phyloP scores from a whole-genome alignment of 2,888 invertebrate species.

The Amphiduros pacificus region DNA sequence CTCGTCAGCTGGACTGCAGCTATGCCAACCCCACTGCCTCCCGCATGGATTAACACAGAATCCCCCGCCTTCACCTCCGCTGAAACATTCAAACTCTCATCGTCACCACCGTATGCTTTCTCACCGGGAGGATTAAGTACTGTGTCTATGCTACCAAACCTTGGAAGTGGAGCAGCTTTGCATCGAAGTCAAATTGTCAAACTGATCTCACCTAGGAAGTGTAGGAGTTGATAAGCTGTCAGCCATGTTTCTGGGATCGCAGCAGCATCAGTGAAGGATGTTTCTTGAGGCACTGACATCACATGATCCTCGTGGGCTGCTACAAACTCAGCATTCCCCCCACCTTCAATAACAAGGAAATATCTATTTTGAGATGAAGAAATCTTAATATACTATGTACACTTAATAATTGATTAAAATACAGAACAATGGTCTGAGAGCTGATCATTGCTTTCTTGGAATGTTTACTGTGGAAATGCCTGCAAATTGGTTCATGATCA shows the following conservation, averaged over 20 bases:
- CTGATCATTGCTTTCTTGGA: too few relatives aligned
- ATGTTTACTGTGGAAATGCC: too few relatives aligned
- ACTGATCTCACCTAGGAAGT: slow-evolving; percentile 42
- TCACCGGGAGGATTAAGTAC: too few relatives aligned
- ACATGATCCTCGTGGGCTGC: slow-evolving; percentile 47
- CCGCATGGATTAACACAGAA: slow-evolving; percentile 58
- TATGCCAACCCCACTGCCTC: slow-evolving; percentile 60
- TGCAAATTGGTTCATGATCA: too few relatives aligned
- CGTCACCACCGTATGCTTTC: too few relatives aligned
- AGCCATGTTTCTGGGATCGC: slow-evolving; percentile 60
- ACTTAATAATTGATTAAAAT: too few relatives aligned
- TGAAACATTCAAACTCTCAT: slow-evolving; percentile 25
- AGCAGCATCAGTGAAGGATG: slow-evolving; percentile 51
- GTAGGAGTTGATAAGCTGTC: slow-evolving; percentile 58
- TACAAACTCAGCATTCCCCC: slow-evolving; percentile 60
- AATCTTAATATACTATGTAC: too few relatives aligned
- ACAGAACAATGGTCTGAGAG: too few relatives aligned
- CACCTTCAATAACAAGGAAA: slow-evolving; percentile 39
- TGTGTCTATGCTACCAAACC: too few relatives aligned
- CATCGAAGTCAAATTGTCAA: too few relatives aligned
- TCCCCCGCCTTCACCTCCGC: slow-evolving; percentile 49
- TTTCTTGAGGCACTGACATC: slow-evolving; percentile 43
- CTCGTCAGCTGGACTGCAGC: slow-evolving; percentile 56
- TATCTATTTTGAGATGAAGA: neutral
- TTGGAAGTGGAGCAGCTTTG: too few relatives aligned